Base-by-base conservation (phyloP, 1,140 invertebrate species). In the Panagrolaimus sp. region DNA sequence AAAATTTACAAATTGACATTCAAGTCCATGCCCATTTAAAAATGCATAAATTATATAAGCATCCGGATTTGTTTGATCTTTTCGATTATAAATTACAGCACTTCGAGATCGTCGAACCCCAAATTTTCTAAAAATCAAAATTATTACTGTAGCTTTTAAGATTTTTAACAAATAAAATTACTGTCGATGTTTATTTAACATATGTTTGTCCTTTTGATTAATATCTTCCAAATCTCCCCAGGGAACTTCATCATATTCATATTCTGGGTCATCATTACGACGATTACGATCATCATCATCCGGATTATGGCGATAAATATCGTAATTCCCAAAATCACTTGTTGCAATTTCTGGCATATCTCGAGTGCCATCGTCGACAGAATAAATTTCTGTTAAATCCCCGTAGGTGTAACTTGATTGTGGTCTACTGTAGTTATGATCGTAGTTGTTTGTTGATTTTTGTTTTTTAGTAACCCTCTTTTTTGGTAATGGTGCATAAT, bases 31-130 rank as follows among this genome's bases (percentile, higher is more conserved):
- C 21, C 76, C 76, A 65, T 78, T 78, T 44, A 78, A 67, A 67
- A 78, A 78, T 10, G 72, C 73, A 68, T 77, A 77, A 46, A 77
- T 78, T 2, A 77, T 65, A 63, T 77, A 75, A 6, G 73, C 76
- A 43, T 78, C 75, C 8, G 76, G 75, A 67, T 77, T 72, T 15
- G 75, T 78, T 70, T 78, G 76, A 65, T 77, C 71, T 62, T 62
- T 65, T 47, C 76, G 45, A 43, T 76, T 77, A 58, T 69, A 76
- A 28, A 76, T 76, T 17, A 77, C 62, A 32, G 64, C 66, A 62
- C 71, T 73, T n/a, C 67, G 43, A 43, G 69, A 65, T 32, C 74
- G 44, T n/a, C 48, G 67, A 38, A 21, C 15, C 8, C 38, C 38
- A 46, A n/a, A 17, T 44, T 44, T 68, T 38, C 28, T 64, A 43